Evolutionary conservation across 2,113 vertebrate species (phyloP).

Genomic region (Phaethon lepturus): DNA sequence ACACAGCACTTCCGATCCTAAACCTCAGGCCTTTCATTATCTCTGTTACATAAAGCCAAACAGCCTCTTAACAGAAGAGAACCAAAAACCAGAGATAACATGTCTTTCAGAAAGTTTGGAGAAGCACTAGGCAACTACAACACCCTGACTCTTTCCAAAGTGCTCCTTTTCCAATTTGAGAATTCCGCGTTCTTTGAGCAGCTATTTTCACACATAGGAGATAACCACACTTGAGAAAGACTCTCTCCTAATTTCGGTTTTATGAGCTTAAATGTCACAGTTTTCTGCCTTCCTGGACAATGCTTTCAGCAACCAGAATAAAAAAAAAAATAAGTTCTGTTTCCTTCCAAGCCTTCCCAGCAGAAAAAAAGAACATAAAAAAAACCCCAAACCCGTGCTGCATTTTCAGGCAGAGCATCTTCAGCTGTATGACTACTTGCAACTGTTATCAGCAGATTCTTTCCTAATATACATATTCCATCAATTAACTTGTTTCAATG

Average conservation of each 20-base stretch:
- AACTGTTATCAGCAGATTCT: background rate
- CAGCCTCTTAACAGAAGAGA: background rate
- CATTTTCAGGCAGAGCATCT: background rate
- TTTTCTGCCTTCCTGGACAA: slow-evolving; percentile 23
- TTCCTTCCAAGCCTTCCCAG: background rate
- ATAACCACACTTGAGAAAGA: background rate
- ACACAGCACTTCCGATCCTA: background rate
- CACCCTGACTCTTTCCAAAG: background rate
- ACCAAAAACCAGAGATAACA: background rate
- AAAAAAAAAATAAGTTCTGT: background rate
- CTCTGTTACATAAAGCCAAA: background rate
- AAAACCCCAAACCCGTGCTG: background rate
- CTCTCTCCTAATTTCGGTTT: slow-evolving; percentile 9
- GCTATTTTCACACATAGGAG: background rate
- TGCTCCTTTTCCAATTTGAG: background rate
- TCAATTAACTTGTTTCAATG: background rate
- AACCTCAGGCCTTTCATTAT: background rate
- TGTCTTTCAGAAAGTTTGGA: background rate
- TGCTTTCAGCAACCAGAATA: background rate
- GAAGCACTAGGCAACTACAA: background rate
- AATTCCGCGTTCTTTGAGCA: background rate
- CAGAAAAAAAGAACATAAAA: background rate
- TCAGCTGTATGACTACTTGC: background rate
- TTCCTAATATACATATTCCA: background rate
- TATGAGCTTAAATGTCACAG: background rate